phyloP scores from a whole-genome alignment of 2,113 vertebrate species.

The Rattus rattus region DNA sequence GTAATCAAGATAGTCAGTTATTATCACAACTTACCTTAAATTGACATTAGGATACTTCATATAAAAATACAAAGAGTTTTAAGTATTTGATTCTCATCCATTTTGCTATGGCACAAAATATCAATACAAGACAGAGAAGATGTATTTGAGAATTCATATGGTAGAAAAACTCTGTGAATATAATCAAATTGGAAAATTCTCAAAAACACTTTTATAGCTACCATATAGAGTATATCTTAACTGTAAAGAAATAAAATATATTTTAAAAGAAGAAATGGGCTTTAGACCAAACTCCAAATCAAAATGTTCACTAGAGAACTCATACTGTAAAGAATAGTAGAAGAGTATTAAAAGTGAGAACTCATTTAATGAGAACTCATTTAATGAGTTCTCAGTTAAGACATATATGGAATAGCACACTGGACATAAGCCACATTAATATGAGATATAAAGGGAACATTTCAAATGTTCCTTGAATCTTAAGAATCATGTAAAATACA shows the following conservation, averaged over 20 bases:
- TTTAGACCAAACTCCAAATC: constrained; percentile 7
- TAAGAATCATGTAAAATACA: neutral
- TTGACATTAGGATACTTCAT: neutral
- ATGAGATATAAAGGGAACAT: neutral
- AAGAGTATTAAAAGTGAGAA: constrained; percentile 14
- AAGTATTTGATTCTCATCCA: neutral
- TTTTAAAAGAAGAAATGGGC: neutral
- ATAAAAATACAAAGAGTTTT: neutral
- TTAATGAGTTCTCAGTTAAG: constrained; percentile 44
- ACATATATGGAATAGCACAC: neutral
- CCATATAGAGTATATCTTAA: neutral
- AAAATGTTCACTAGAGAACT: constrained; percentile 68
- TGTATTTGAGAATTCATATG: constrained; percentile 58
- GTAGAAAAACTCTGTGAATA: constrained; percentile 1
- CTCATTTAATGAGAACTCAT: constrained; percentile 1
- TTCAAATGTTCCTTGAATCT: constrained; percentile 23
- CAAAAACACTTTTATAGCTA: constrained; percentile 27
- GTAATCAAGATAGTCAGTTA: neutral
- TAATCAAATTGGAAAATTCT: constrained; percentile 51
- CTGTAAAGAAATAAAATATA: neutral
- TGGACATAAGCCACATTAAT: neutral
- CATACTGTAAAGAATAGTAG: constrained; percentile 53
- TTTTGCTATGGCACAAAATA: neutral
- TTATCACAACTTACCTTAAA: constrained; percentile 11
- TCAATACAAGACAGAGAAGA: neutral